A percentile compares a stretch with the other conserved stretches of the same genome.
Evolutionary conservation across 2,888 invertebrate genomes (phyloP).

Genomic region (Cryptophagus acutangulus): DNA sequence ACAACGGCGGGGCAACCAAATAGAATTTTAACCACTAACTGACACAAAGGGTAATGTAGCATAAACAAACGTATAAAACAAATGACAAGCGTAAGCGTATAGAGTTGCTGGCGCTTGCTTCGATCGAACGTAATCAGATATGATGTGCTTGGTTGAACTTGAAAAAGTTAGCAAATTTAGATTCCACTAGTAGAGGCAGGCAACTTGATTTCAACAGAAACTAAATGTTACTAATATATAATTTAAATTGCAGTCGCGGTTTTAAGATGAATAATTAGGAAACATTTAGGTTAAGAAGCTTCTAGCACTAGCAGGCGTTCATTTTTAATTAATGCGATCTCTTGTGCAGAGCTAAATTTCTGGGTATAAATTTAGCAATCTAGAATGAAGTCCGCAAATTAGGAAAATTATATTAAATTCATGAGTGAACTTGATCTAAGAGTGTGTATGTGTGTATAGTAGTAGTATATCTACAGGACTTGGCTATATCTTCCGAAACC

Average conservation of each 20-base stretch:
- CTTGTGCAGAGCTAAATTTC: slow-evolving; percentile 4
- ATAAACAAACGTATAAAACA: slow-evolving; percentile 39
- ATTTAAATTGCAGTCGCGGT: background rate
- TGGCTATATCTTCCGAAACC: too few relatives aligned
- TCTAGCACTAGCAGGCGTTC: too few relatives aligned
- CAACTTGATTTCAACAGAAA: too few relatives aligned
- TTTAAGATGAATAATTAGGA: too few relatives aligned
- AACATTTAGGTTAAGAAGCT: too few relatives aligned
- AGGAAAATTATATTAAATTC: slow-evolving; percentile 5
- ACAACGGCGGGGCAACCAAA: too few relatives aligned
- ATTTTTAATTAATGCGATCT: too few relatives aligned
- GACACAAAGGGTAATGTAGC: slow-evolving; percentile 37
- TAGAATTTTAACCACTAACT: slow-evolving; percentile 33
- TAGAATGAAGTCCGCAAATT: slow-evolving; percentile 4
- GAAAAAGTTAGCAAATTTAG: too few relatives aligned
- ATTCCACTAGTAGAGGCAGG: too few relatives aligned
- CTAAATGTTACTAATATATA: slow-evolving; percentile 5
- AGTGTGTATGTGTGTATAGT: too few relatives aligned
- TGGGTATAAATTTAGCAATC: slow-evolving; percentile 4
- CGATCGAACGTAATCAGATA: slow-evolving; percentile 39
- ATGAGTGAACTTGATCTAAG: slow-evolving; percentile 1
- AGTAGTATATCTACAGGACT: too few relatives aligned
- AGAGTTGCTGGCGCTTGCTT: slow-evolving; percentile 33
- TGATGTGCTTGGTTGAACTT: slow-evolving; percentile 30
- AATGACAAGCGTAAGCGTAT: slow-evolving; percentile 38